Evolutionary conservation across 2,888 invertebrate species (phyloP).

Genomic region (Uropetala carovei): DNA sequence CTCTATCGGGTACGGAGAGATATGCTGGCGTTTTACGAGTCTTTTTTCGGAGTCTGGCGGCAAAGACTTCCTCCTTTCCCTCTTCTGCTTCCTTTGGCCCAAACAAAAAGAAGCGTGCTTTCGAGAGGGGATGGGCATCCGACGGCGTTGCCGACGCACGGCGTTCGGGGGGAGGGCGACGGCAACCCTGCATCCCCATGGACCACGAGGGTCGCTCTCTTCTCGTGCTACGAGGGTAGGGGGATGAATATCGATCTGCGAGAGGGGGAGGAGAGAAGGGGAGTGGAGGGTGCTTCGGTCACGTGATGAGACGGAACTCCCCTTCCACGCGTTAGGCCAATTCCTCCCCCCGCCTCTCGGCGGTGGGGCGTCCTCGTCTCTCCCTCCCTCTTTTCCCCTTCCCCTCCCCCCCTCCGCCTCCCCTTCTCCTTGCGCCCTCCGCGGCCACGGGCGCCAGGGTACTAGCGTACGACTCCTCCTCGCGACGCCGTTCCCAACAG

Average conservation of each 20-base stretch:
- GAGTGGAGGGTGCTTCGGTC: background rate
- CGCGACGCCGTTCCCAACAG: background rate
- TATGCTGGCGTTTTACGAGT: background rate
- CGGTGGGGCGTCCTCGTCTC: too few relatives aligned
- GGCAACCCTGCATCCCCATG: conserved; percentile 41
- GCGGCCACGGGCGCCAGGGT: background rate
- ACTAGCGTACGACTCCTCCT: background rate
- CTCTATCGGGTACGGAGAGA: background rate
- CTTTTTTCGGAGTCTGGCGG: background rate
- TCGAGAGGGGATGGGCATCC: background rate
- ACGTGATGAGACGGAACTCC: background rate
- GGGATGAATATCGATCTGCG: conserved; percentile 19
- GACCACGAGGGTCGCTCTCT: conserved; percentile 18
- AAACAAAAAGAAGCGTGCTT: too few relatives aligned
- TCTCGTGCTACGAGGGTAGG: background rate
- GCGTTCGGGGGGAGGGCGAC: background rate
- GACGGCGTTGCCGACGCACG: background rate
- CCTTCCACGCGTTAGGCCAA: background rate
- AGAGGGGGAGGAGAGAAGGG: background rate
- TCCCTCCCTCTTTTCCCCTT: too few relatives aligned
- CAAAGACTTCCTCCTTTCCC: too few relatives aligned
- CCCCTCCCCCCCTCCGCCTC: too few relatives aligned
- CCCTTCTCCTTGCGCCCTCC: too few relatives aligned
- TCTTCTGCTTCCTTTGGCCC: too few relatives aligned
- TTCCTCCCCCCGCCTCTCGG: background rate